These are phyloP conservation scores for Sebastes steindachneri DNA, from an alignment of 2,797 vertebrate species.

Conservation along the genomic window DNA sequence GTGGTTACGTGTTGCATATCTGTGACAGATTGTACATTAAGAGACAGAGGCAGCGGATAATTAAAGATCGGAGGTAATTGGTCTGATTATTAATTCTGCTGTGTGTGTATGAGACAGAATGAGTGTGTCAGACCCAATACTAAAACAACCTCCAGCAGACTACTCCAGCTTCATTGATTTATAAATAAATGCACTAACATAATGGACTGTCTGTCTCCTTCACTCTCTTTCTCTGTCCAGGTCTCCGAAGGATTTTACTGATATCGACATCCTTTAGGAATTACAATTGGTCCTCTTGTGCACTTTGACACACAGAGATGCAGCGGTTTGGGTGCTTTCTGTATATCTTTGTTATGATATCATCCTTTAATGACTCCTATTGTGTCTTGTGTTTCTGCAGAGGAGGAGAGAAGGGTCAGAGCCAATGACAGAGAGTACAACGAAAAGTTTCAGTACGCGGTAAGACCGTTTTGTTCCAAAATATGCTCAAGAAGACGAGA, in stretches of 20 bases:
- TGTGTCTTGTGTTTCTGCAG: constrained; percentile 72
- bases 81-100: neutral
- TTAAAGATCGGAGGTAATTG: neutral
- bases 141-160: constrained; percentile 28
- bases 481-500: neutral
- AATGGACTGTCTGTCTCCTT: neutral
- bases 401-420: constrained; percentile 93
- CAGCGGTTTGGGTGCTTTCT: neutral
- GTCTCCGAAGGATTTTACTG: neutral
- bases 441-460: constrained; percentile 95
- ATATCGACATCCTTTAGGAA: constrained; percentile 10
- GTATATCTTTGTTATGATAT: constrained; percentile 1
- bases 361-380: constrained; percentile 10
- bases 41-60: neutral
- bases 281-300: neutral
- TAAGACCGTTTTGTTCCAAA: constrained; percentile 70
- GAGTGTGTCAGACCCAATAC: neutral
- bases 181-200: constrained; percentile 11
- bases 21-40: neutral
- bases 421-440: constrained; percentile 94
- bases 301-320: neutral
- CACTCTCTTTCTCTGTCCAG: neutral
- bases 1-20: neutral
- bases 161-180: constrained; percentile 29
- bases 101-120: constrained; percentile 11